Percentiles rank a stretch among this genome's conserved stretches.
Evolutionary conservation across 2,888 invertebrate species (phyloP).

Genomic region (Gonocerus acuteangulatus): DNA sequence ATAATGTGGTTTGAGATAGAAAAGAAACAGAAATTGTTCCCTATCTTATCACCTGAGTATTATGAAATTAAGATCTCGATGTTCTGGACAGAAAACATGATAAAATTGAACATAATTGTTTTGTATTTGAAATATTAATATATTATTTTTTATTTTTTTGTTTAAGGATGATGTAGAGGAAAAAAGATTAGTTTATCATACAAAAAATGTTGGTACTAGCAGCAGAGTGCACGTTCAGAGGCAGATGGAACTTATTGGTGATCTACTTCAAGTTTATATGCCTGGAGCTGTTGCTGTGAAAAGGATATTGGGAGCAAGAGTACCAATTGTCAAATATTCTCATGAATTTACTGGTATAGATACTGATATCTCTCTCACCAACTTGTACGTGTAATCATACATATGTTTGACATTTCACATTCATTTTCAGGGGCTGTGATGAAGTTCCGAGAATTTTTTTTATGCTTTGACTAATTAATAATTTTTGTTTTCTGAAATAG

Average conservation of each 20-base stretch:
- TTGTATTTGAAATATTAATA: neutral
- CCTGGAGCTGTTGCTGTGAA: conserved; percentile 64
- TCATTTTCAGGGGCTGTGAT: neutral
- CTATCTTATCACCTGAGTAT: too few relatives aligned
- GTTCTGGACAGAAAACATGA: too few relatives aligned
- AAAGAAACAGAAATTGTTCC: too few relatives aligned
- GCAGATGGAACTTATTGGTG: conserved; percentile 65
- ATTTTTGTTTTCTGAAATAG: neutral
- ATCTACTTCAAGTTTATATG: conserved; percentile 61
- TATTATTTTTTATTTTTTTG: too few relatives aligned
- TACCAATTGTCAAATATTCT: conserved; percentile 81
- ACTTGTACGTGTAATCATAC: conserved; percentile 57
- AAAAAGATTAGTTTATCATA: conserved; percentile 30
- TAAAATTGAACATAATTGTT: too few relatives aligned
- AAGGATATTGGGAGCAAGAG: conserved; percentile 72
- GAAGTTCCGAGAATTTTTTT: too few relatives aligned
- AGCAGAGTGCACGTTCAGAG: conserved; percentile 58
- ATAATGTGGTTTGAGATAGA: too few relatives aligned
- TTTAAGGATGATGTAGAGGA: conserved; percentile 28
- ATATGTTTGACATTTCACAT: neutral
- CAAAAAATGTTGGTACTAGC: conserved; percentile 27
- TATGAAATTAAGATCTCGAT: too few relatives aligned
- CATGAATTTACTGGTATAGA: conserved; percentile 69
- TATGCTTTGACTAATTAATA: too few relatives aligned
- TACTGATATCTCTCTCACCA: conserved; percentile 75